Evolutionary conservation across 1,140 invertebrate genomes (phyloP).

Genomic region (Diachasmimorpha longicaudata): DNA sequence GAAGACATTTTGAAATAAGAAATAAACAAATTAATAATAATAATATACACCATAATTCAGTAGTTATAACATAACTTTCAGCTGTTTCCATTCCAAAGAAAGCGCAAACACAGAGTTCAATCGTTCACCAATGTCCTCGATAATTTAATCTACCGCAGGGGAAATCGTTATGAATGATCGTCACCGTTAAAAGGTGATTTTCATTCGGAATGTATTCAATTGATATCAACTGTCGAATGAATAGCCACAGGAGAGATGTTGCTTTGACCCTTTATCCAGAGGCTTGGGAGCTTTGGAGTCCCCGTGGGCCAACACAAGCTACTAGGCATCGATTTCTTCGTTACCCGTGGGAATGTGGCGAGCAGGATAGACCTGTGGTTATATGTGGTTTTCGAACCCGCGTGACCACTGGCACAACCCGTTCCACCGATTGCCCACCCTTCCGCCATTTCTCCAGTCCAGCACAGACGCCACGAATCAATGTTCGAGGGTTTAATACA

Average conservation of each 20-base stretch:
- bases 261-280: neutral
- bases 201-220: neutral
- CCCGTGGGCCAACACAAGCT: neutral
- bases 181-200: no score
- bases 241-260: neutral
- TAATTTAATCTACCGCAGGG: neutral
- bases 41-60: no score
- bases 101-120: no score
- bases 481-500: neutral
- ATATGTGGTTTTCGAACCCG: slow-evolving; percentile 1
- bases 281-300: neutral
- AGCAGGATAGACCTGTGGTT: neutral
- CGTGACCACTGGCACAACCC: neutral
- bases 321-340: slow-evolving; percentile 7
- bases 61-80: no score
- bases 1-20: no score
- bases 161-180: no score
- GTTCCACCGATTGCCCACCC: no score
- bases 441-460: no score
- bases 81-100: no score
- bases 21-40: no score
- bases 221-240: neutral
- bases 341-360: neutral
- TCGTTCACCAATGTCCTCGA: neutral
- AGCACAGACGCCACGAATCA: neutral